These are phyloP conservation scores for Abramis brama DNA, from an alignment of 2,113 vertebrate species.

Conservation along the genomic window DNA sequence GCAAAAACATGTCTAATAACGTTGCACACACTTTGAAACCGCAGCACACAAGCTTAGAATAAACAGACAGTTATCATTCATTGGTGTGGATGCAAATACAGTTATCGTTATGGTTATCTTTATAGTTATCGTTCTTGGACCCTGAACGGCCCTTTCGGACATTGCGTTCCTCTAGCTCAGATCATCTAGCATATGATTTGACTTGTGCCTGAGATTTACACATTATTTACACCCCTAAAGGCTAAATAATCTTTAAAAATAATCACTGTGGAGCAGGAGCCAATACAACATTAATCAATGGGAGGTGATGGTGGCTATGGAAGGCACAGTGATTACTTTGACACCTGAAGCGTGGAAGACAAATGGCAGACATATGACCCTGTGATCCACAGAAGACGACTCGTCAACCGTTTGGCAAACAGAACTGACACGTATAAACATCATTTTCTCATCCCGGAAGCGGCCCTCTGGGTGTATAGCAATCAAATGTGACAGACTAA, in stretches of 20 bases:
- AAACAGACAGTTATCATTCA: too few species aligned
- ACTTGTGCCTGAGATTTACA: not conserved
- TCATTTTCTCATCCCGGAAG: not conserved
- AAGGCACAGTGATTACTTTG: conserved; percentile 11
- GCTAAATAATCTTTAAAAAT: conserved; percentile 16
- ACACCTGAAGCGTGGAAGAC: conserved; percentile 39
- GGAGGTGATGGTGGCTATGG: conserved; percentile 10
- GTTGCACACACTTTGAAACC: too few species aligned
- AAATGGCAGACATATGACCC: conserved; percentile 37
- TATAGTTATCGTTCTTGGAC: too few species aligned
- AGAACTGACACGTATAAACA: not conserved
- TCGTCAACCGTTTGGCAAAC: conserved; percentile 16
- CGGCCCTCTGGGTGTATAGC: not conserved
- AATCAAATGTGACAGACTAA: conserved; percentile 9
- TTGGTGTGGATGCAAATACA: too few species aligned
- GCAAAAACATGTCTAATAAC: too few species aligned
- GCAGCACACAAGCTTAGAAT: too few species aligned
- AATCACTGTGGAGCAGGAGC: not conserved
- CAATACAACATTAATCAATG: conserved; percentile 32
- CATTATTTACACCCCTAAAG: conserved; percentile 18
- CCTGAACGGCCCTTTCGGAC: not conserved
- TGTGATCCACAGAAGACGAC: conserved; percentile 16
- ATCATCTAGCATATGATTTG: not conserved
- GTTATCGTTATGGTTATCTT: too few species aligned
- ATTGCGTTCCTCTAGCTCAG: not conserved